A percentile compares a stretch with the other conserved stretches of the same genome.
Evolutionary conservation across 2,888 invertebrate species (phyloP).

Genomic region (Phania funesta): DNA sequence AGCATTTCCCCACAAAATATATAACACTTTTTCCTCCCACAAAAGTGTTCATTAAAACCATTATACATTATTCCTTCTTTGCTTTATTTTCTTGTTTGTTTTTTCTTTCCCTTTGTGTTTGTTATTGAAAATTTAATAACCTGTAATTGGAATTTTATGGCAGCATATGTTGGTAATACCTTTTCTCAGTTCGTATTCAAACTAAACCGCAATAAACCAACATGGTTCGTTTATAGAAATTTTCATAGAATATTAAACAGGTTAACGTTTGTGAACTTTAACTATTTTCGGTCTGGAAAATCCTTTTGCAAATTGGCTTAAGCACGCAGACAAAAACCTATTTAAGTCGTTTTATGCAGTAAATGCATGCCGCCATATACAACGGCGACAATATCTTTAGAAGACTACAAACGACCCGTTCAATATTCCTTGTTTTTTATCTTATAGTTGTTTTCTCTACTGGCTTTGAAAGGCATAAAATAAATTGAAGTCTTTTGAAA

Average conservation of each 20-base stretch:
- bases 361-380: background rate
- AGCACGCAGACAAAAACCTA: background rate
- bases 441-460: background rate
- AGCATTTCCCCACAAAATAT: too few relatives aligned
- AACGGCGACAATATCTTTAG: slow-evolving; percentile 1
- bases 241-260: slow-evolving; percentile 51
- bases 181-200: slow-evolving; percentile 26
- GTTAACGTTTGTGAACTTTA: slow-evolving; percentile 22
- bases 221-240: slow-evolving; percentile 58
- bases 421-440: background rate
- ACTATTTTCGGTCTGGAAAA: slow-evolving; percentile 28
- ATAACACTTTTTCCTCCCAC: background rate
- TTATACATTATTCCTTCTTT: background rate
- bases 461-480: background rate
- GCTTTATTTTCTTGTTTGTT: background rate
- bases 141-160: slow-evolving; percentile 53
- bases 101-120: background rate
- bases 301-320: slow-evolving; percentile 4
- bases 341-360: slow-evolving; percentile 9
- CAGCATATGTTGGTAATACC: slow-evolving; percentile 41
- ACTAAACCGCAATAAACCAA: slow-evolving; percentile 44
- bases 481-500: background rate
- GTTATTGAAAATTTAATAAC: slow-evolving; percentile 51
- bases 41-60: background rate
- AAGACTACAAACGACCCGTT: slow-evolving; percentile 45